phyloP scores from a whole-genome alignment of 1,140 invertebrate genomes.

The Drosophila ohnishii region DNA sequence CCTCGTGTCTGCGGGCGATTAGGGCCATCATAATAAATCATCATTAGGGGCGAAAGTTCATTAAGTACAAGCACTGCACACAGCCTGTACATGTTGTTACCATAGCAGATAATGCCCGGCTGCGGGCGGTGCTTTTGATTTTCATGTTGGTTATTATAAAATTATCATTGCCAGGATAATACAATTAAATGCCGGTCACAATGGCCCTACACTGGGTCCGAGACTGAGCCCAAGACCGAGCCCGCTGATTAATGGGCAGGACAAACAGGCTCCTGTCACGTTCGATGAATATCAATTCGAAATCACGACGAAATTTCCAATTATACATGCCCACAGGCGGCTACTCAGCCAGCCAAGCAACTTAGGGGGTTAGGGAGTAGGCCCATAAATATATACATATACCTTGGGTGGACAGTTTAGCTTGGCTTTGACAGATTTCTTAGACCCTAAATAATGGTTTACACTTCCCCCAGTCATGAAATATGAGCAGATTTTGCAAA shows the following conservation, averaged over 20 bases:
- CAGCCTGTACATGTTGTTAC: constrained; percentile 20
- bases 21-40: constrained; percentile 73
- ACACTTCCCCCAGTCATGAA: background rate
- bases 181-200: constrained; percentile 61
- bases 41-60: constrained; percentile 66
- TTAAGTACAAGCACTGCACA: constrained; percentile 47
- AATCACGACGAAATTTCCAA: constrained; percentile 61
- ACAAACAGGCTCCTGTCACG: constrained; percentile 59
- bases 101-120: constrained; percentile 45
- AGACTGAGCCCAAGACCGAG: background rate
- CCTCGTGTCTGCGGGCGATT: constrained; percentile 58
- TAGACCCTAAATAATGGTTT: background rate
- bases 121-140: constrained; percentile 54
- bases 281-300: constrained; percentile 62
- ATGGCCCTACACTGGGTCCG: constrained; percentile 22
- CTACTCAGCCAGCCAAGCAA: constrained; percentile 29
- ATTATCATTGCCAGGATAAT: constrained; percentile 61
- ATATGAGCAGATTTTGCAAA: background rate
- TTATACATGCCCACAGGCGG: constrained; percentile 59
- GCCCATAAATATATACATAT: background rate
- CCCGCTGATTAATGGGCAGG: constrained; percentile 22
- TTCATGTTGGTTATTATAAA: constrained; percentile 54
- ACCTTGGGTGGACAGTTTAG: background rate
- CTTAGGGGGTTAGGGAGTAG: background rate
- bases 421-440: constrained; percentile 1